phyloP scores from a whole-genome alignment of 2,888 invertebrate species.

The Leptogaster cylindrica region DNA sequence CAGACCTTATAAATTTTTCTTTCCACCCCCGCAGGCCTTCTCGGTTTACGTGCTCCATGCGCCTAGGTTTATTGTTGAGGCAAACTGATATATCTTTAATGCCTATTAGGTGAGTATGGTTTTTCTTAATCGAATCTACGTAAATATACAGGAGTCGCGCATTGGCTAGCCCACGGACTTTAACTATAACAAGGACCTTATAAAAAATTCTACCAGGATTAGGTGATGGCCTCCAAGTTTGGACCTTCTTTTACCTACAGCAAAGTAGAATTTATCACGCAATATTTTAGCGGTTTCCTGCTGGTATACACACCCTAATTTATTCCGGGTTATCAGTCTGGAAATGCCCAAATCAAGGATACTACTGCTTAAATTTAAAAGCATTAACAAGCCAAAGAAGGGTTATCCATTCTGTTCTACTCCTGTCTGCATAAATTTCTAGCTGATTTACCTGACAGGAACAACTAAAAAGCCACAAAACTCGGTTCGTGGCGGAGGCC shows the following conservation, averaged over 20 bases:
- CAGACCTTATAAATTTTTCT: slow-evolving; percentile 39
- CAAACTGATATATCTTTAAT: slow-evolving; percentile 41
- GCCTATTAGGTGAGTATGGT: slow-evolving; percentile 39
- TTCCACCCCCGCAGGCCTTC: slow-evolving; percentile 13
- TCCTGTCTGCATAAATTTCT: slow-evolving; percentile 35
- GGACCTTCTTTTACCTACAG: slow-evolving; percentile 20
- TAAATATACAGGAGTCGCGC: not conserved
- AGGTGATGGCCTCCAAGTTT: not conserved
- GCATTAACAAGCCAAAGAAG: slow-evolving; percentile 38
- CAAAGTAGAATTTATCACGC: slow-evolving; percentile 35
- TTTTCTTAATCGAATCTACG: slow-evolving; percentile 22
- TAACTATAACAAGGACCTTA: not conserved
- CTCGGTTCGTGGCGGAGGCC: slow-evolving; percentile 36
- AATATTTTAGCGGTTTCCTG: slow-evolving; percentile 20
- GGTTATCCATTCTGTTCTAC: slow-evolving; percentile 32
- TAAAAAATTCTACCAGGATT: slow-evolving; percentile 27
- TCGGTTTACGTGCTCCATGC: slow-evolving; percentile 31
- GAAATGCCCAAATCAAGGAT: slow-evolving; percentile 27
- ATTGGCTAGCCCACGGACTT: not conserved
- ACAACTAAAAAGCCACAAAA: slow-evolving; percentile 26
- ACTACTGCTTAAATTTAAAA: slow-evolving; percentile 35
- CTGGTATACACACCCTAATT: not conserved
- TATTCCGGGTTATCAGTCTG: slow-evolving; percentile 38
- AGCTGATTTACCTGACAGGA: slow-evolving; percentile 40
- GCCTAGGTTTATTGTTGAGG: slow-evolving; percentile 35